These are phyloP conservation scores for Saguinus imperator DNA, from an alignment of 2,113 vertebrate genomes.

Conservation along the genomic window DNA sequence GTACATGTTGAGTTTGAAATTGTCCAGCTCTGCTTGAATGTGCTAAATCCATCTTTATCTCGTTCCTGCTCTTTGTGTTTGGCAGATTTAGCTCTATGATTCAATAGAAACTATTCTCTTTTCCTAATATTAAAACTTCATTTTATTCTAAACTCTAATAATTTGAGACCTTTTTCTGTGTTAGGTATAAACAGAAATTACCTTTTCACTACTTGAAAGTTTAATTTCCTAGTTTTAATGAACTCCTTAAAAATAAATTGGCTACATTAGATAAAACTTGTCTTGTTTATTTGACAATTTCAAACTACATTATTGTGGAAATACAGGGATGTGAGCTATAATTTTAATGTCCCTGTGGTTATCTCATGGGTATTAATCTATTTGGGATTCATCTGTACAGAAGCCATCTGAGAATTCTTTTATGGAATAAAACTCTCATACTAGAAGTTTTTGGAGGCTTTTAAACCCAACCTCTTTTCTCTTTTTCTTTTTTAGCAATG, in stretches of 20 bases:
- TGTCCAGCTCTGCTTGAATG: neutral
- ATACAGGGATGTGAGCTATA: conserved; percentile 43
- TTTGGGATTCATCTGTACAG: conserved; percentile 22
- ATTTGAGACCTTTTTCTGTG: conserved; percentile 40
- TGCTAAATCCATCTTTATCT: neutral
- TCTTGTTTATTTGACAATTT: conserved; percentile 57
- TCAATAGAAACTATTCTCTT: neutral
- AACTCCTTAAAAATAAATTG: conserved; percentile 54
- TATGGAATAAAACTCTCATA: neutral
- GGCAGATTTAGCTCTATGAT: neutral
- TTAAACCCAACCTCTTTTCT: neutral
- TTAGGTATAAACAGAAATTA: conserved; percentile 56
- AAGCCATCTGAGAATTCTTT: conserved; percentile 32
- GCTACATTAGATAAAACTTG: neutral
- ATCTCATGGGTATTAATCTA: neutral
- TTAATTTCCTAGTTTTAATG: conserved; percentile 53
- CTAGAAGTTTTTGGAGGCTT: conserved; percentile 13
- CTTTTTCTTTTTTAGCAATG: neutral
- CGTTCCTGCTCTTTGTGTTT: neutral
- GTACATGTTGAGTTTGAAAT: neutral
- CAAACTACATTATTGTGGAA: conserved; percentile 41
- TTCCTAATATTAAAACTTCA: conserved; percentile 35
- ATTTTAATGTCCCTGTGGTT: neutral
- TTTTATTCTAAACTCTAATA: conserved; percentile 56
- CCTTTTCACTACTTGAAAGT: conserved; percentile 43